These are phyloP conservation scores for Ganaspis brasiliensis DNA, from an alignment of 2,888 invertebrate species.

Conservation along the genomic window DNA sequence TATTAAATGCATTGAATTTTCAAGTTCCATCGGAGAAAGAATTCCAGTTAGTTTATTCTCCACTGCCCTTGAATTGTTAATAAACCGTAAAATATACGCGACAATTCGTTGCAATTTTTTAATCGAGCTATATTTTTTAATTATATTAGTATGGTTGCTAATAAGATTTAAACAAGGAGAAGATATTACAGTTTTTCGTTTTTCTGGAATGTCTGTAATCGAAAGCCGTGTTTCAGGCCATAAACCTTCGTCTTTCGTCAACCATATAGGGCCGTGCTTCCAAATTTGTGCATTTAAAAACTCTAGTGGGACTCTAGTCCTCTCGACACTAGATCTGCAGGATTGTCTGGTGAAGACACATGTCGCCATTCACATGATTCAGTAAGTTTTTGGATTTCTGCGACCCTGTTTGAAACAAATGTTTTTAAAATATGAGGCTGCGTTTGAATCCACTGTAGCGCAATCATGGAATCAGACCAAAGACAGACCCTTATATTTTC, in stretches of 20 bases:
- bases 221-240: no score
- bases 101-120: conserved; percentile 22
- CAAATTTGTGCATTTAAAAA: conserved; percentile 19
- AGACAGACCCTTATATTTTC: not conserved
- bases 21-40: conserved; percentile 7
- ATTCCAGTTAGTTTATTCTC: not conserved
- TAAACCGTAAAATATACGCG: conserved; percentile 39
- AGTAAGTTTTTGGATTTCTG: conserved; percentile 34
- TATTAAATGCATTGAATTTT: no score
- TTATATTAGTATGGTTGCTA: not conserved
- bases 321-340: conserved; percentile 43
- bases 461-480: not conserved
- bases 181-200: not conserved
- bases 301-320: conserved; percentile 35
- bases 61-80: no score
- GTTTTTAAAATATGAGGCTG: conserved; percentile 42
- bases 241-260: conserved; percentile 5
- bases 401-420: conserved; percentile 43
- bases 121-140: conserved; percentile 20
- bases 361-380: conserved; percentile 11
- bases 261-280: conserved; percentile 39
- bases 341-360: conserved; percentile 8
- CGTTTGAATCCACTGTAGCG: conserved; percentile 44
- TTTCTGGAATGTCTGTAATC: conserved; percentile 41
- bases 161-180: not conserved